Percentiles rank a stretch among this genome's conserved stretches.
These are phyloP conservation scores for Echeneis naucrates DNA, from an alignment of 2,797 vertebrate genomes.

Conservation along the genomic window DNA sequence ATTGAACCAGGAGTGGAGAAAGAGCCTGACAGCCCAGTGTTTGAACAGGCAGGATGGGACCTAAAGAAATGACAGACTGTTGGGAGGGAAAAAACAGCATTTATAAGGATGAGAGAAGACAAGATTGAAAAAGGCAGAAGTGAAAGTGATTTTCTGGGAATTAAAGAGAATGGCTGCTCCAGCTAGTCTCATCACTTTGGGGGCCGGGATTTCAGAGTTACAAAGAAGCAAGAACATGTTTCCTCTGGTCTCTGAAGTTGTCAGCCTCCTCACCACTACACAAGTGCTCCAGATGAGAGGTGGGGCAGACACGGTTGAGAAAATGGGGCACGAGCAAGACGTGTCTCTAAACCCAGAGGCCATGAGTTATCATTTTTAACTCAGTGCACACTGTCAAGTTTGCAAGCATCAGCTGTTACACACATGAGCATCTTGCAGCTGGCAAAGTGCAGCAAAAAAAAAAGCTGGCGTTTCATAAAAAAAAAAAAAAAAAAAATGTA, in stretches of 20 bases:
- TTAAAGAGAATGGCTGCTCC: constrained; percentile 43
- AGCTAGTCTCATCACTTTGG: constrained; percentile 42
- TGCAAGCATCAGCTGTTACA: constrained; percentile 67
- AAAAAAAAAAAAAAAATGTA: neutral
- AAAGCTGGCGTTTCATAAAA: constrained; percentile 19
- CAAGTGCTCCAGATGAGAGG: constrained; percentile 69
- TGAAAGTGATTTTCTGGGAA: constrained; percentile 49
- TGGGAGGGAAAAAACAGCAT: constrained; percentile 20
- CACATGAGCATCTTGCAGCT: constrained; percentile 28
- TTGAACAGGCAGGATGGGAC: constrained; percentile 29
- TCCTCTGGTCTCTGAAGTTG: constrained; percentile 62
- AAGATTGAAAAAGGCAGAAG: constrained; percentile 29
- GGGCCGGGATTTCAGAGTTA: constrained; percentile 32
- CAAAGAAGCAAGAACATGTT: constrained; percentile 51
- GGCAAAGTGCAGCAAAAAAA: constrained; percentile 23
- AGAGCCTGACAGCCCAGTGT: constrained; percentile 37
- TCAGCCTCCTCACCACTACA: constrained; percentile 55
- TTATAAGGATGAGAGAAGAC: constrained; percentile 40
- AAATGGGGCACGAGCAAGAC: constrained; percentile 69
- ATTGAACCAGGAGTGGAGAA: constrained; percentile 26
- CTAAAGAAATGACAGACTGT: constrained; percentile 16
- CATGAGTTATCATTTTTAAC: constrained; percentile 66
- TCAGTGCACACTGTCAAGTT: constrained; percentile 68
- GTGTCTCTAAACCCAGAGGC: constrained; percentile 66
- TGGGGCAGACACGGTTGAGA: constrained; percentile 57